Percentiles rank a stretch among this genome's conserved stretches.
Conservation (phyloP, 1,140 invertebrate species). For the Odontomachus brunneus region DNA sequence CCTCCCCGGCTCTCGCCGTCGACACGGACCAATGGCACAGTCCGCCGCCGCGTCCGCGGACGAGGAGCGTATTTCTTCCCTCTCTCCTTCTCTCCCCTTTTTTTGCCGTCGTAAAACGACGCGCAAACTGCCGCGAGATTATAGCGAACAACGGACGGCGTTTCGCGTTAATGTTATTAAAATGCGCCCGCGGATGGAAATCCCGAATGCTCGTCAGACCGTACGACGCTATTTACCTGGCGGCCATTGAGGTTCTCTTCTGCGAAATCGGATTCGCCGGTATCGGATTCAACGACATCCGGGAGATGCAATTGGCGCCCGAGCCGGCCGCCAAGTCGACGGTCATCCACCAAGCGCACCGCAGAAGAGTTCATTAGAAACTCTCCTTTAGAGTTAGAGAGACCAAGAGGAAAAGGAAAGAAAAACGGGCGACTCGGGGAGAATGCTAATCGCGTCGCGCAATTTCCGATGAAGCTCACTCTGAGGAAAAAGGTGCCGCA, state of each 20-base stretch:
- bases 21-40: background rate
- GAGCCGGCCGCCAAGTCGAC: background rate
- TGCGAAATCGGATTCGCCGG: slow-evolving; percentile 5
- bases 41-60: slow-evolving; percentile 22
- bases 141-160: slow-evolving; percentile 72
- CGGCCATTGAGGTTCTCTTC: slow-evolving; percentile 1
- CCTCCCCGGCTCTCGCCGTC: background rate
- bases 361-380: background rate
- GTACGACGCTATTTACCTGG: background rate
- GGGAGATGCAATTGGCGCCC: background rate
- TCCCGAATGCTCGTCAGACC: slow-evolving; percentile 50
- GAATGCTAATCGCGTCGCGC: no score
- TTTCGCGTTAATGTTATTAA: slow-evolving; percentile 80
- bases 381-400: no score
- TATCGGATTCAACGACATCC: background rate
- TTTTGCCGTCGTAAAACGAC: slow-evolving; percentile 32
- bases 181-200: slow-evolving; percentile 72
- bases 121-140: slow-evolving; percentile 59
- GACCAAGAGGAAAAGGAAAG: no score
- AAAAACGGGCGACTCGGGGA: no score
- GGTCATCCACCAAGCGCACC: background rate
- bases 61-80: background rate
- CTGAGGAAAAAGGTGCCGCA: no score
- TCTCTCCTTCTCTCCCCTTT: slow-evolving; percentile 22
- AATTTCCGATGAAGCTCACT: no score